Conservation (phyloP, 2,113 vertebrate species). For the Mastomys natalensis region DNA sequence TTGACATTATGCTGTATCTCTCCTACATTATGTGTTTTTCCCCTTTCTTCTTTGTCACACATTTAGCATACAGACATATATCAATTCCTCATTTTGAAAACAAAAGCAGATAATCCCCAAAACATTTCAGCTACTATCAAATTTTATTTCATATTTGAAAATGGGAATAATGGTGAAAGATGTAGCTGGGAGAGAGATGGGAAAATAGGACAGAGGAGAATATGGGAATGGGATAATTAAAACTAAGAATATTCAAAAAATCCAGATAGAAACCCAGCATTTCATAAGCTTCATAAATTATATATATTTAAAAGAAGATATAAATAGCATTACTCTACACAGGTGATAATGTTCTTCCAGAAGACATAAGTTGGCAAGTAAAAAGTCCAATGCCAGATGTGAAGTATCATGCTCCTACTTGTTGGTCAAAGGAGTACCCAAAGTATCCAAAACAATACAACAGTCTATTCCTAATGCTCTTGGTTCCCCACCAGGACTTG, state of each 20-base stretch:
- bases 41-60: not conserved
- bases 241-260: not conserved
- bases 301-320: not conserved
- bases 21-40: too few species aligned
- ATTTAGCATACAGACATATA: not conserved
- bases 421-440: not conserved
- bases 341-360: too few species aligned
- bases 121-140: not conserved
- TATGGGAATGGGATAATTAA: not conserved
- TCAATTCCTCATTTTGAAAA: not conserved
- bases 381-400: not conserved
- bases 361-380: not conserved
- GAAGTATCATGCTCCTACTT: not conserved
- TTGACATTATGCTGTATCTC: not conserved
- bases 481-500: not conserved
- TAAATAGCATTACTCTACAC: not conserved
- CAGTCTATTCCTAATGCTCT: not conserved
- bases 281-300: not conserved
- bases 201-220: not conserved
- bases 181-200: not conserved
- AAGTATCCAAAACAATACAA: not conserved
- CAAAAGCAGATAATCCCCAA: not conserved
- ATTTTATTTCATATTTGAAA: not conserved
- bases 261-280: not conserved
- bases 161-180: not conserved